phyloP scores from a whole-genome alignment of 2,797 vertebrate genomes.

The Lithobates sylvaticus region DNA sequence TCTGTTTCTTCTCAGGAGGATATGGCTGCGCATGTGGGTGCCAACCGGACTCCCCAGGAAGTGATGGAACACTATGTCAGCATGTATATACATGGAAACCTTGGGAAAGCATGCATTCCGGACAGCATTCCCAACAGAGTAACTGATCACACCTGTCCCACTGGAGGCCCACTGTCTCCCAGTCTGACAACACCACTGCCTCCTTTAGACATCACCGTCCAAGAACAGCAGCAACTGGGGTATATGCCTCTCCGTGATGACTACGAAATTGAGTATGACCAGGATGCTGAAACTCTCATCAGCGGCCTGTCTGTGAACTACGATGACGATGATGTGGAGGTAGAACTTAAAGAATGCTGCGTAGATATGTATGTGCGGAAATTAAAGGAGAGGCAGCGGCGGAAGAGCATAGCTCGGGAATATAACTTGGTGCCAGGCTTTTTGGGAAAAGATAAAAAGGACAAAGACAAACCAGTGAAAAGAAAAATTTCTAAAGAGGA shows the following conservation, averaged over 20 bases:
- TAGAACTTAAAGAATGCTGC: constrained; percentile 93
- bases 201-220: constrained; percentile 88
- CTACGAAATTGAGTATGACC: constrained; percentile 97
- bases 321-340: constrained; percentile 95
- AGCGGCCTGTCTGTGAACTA: constrained; percentile 97
- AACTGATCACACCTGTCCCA: constrained; percentile 96
- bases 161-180: constrained; percentile 90
- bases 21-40: constrained; percentile 94
- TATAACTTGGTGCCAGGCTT: constrained; percentile 93
- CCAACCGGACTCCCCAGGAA: constrained; percentile 91
- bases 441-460: constrained; percentile 90
- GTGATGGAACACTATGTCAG: constrained; percentile 98
- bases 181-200: constrained; percentile 93
- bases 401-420: constrained; percentile 95
- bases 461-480: constrained; percentile 85
- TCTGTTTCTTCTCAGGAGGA: constrained; percentile 84
- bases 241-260: constrained; percentile 98
- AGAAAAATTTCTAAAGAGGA: constrained; percentile 95
- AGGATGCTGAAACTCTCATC: constrained; percentile 95
- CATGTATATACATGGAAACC: constrained; percentile 98
- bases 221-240: constrained; percentile 95
- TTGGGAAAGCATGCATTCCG: constrained; percentile 96
- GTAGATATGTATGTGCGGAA: constrained; percentile 99
- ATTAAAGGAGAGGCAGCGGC: constrained; percentile 89
- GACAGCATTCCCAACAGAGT: constrained; percentile 96